Percentiles rank a stretch among this genome's conserved stretches.
Evolutionary conservation across 2,113 vertebrate genomes (phyloP).

Genomic region (Apodemus sylvaticus): DNA sequence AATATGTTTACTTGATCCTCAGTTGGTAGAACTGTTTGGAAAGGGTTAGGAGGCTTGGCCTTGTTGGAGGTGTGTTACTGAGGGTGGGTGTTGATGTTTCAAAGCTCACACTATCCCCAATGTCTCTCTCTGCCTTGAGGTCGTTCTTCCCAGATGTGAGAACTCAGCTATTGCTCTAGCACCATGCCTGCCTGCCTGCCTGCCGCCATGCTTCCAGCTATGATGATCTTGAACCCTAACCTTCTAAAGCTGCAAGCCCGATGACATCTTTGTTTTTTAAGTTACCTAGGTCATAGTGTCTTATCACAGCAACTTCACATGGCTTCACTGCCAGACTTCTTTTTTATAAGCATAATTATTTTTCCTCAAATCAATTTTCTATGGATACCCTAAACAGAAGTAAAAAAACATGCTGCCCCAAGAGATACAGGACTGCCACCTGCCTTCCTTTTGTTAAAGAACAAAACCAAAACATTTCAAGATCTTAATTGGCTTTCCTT

Average conservation of each 20-base stretch:
- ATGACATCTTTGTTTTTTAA: not conserved
- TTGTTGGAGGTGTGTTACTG: not conserved
- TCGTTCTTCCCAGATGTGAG: not conserved
- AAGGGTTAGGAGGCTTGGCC: not conserved
- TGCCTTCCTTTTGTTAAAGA: not conserved
- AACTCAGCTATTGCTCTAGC: not conserved
- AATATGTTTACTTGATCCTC: not conserved
- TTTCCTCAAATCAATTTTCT: not conserved
- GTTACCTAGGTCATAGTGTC: not conserved
- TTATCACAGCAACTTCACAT: not conserved
- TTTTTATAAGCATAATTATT: not conserved
- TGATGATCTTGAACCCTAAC: not conserved
- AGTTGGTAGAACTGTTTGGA: not conserved
- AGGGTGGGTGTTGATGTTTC: not conserved
- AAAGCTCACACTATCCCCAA: not conserved
- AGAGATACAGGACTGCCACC: too few species aligned
- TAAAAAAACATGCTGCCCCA: not conserved
- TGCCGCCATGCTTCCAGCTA: not conserved
- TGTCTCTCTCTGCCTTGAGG: not conserved
- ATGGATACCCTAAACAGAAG: not conserved
- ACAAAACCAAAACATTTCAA: not conserved
- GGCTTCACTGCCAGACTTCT: not conserved
- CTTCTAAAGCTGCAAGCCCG: not conserved
- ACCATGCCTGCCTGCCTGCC: not conserved
- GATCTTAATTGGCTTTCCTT: not conserved